phyloP scores from a whole-genome alignment of 2,113 vertebrate genomes.

The Oxyruncus cristatus region DNA sequence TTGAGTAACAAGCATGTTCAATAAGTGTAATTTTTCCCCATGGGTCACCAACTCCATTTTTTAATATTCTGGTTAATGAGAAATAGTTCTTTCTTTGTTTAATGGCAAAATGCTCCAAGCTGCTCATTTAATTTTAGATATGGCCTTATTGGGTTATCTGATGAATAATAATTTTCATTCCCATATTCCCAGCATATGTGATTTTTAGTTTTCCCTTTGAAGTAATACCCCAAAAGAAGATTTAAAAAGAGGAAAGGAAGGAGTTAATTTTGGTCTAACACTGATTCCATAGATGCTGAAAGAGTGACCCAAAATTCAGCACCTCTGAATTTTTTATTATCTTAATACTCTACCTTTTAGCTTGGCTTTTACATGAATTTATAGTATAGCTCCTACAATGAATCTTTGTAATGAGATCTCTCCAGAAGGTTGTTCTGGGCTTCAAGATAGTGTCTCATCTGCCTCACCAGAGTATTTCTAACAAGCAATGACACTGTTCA shows the following conservation, averaged over 20 bases:
- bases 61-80: background rate
- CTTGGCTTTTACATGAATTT: background rate
- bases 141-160: background rate
- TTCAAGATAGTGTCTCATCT: background rate
- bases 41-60: background rate
- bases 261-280: background rate
- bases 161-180: background rate
- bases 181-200: background rate
- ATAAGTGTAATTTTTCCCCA: background rate
- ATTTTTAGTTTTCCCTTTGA: background rate
- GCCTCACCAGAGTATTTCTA: background rate
- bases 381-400: background rate
- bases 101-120: background rate
- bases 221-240: background rate
- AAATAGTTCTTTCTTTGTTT: background rate
- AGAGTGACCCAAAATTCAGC: background rate
- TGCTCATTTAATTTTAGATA: background rate
- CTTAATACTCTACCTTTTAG: background rate
- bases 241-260: background rate
- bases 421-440: background rate
- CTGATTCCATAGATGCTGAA: background rate
- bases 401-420: background rate
- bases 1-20: background rate
- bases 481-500: background rate
- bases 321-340: background rate